Base-by-base conservation (phyloP, 2,797 vertebrate genomes). In the Gymnopithys bicolor region DNA sequence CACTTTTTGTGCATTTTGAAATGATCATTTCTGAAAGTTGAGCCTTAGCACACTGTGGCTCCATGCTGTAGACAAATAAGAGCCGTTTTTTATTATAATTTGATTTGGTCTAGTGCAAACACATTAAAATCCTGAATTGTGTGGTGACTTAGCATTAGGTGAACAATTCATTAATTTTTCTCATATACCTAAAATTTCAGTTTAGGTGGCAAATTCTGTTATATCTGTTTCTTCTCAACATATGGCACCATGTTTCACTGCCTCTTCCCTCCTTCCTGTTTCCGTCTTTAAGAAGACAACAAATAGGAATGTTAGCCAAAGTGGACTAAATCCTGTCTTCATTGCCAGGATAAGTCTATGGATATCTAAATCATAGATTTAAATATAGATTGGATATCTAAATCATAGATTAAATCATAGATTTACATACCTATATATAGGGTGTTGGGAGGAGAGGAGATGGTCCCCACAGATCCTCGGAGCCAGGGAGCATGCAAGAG, bases 161-260 rank as follows among this genome's bases (percentile, higher is more conserved):
- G 27, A 67, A 45, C 8, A 67, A 66, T 24, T 56, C 13, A 24
- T 53, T 58, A 5, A 4, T 62, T 87, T 86, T 59, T 46, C 48
- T 83, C 9, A 7, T 27, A 52, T 41, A 11, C 2, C 0, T 19
- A 41, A 55, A 43, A 35, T 11, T 62, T 30, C 24, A 52, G 10
- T 51, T 68, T 30, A 77, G 15, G 22, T 56, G 33, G 19, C 33
- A 68, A 70, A 51, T 76, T 71, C 35, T 51, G 5, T 43, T 62
- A n/a, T 11, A 33, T 8, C 11, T 41, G 7, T 62, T 63, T 75
- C 45, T 63, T 67, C 51, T 90, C 35, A 41, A n/a, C 11, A 6
- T 39, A 35, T 0, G 1, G 30, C 35, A 64, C 52, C 11, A 14
- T 1, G 1, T 70, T 75, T 62, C 21, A 14, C 12, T 43, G 10